Percentiles rank a stretch among this genome's conserved stretches.
These are phyloP conservation scores for Ormyrus nitidulus DNA, from an alignment of 2,888 invertebrate species.

Conservation along the genomic window DNA sequence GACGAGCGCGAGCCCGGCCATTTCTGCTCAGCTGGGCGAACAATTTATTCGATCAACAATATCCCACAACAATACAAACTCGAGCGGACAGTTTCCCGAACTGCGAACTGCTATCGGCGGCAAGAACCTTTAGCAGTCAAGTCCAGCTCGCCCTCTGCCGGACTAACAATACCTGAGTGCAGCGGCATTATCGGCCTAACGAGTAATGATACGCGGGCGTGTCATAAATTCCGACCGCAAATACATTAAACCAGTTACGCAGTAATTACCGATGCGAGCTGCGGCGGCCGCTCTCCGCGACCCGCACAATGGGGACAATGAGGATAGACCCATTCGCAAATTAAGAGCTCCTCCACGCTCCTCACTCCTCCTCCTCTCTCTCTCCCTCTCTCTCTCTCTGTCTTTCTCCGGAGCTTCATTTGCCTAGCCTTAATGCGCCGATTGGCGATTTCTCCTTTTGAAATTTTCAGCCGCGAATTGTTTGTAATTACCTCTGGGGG, in stretches of 20 bases:
- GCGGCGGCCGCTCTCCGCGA: background rate
- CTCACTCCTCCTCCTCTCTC: background rate
- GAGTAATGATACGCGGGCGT: constrained; percentile 35
- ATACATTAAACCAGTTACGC: constrained; percentile 51
- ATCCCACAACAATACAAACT: no score
- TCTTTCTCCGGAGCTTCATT: background rate
- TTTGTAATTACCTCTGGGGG: background rate
- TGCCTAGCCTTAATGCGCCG: background rate
- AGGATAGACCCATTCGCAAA: constrained; percentile 11
- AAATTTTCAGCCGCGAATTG: background rate
- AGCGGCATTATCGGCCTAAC: constrained; percentile 18
- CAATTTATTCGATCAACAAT: background rate
- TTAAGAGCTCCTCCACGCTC: constrained; percentile 22
- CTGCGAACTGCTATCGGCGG: no score
- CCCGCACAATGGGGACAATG: constrained; percentile 27
- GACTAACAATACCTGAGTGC: background rate
- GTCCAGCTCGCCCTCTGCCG: no score
- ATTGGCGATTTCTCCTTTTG: background rate
- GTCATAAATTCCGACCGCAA: constrained; percentile 50
- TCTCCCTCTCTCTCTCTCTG: background rate
- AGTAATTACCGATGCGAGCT: constrained; percentile 44
- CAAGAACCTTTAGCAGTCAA: no score
- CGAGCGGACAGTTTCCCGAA: no score
- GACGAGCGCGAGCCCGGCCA: background rate
- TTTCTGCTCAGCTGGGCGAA: background rate